Conservation (phyloP, 2,888 invertebrate genomes). For the Aphodius sticticus region DNA sequence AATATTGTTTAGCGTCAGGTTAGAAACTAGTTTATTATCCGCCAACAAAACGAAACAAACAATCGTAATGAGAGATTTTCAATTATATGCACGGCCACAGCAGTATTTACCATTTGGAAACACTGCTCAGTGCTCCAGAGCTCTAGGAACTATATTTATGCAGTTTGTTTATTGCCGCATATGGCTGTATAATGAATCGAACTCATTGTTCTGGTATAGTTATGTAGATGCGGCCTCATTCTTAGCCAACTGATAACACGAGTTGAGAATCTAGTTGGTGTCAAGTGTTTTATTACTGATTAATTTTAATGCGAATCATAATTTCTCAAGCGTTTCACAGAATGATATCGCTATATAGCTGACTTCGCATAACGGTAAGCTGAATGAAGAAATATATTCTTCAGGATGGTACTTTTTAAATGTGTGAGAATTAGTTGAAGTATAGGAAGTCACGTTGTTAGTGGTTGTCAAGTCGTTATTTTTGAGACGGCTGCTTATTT, state of each 20-base stretch:
- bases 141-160: not conserved
- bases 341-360: not conserved
- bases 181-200: not conserved
- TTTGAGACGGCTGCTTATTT: not conserved
- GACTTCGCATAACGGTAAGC: not conserved
- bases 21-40: not conserved
- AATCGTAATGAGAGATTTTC: not conserved
- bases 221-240: not conserved
- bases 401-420: too few relatives aligned
- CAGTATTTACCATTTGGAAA: not conserved
- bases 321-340: not conserved
- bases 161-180: not conserved
- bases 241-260: not conserved
- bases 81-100: not conserved
- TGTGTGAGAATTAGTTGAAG: too few relatives aligned
- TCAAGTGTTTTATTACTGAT: not conserved
- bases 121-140: not conserved
- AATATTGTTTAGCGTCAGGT: not conserved
- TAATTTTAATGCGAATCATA: not conserved
- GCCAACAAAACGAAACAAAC: not conserved
- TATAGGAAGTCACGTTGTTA: too few relatives aligned
- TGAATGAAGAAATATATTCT: too few relatives aligned
- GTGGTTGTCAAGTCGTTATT: too few relatives aligned
- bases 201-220: not conserved
- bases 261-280: not conserved